These are phyloP conservation scores for Strigamia transsilvanica DNA, from an alignment of 2,888 invertebrate genomes.

Conservation along the genomic window DNA sequence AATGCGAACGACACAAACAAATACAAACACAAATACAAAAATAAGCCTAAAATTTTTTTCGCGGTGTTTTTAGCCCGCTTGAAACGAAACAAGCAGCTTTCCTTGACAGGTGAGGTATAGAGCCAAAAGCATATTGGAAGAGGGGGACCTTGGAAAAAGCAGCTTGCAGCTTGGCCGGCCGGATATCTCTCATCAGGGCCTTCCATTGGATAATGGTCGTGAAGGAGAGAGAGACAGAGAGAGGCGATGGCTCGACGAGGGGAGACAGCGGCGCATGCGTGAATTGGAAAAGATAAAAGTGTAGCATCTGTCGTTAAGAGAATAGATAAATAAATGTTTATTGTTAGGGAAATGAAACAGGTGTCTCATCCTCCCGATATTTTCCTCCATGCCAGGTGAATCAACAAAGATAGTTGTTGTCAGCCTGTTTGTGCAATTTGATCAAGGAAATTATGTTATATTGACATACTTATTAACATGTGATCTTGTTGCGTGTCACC, in stretches of 20 bases:
- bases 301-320: no score
- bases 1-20: no score
- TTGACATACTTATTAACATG: neutral
- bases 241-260: neutral
- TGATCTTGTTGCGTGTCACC: neutral
- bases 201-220: neutral
- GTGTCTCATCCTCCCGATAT: neutral
- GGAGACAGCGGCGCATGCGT: no score
- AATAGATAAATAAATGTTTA: no score
- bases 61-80: neutral
- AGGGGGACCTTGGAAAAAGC: neutral
- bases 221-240: neutral
- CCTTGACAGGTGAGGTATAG: conserved; percentile 9
- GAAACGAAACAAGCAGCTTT: neutral
- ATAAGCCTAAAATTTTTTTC: neutral
- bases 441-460: conserved; percentile 4
- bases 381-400: neutral
- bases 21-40: no score
- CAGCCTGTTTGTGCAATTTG: neutral
- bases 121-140: neutral
- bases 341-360: neutral
- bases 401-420: neutral
- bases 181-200: conserved; percentile 15
- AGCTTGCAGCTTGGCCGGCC: conserved; percentile 2
- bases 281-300: no score